Conservation (phyloP, 2,797 vertebrate genomes). For the Dryobates pubescens region DNA sequence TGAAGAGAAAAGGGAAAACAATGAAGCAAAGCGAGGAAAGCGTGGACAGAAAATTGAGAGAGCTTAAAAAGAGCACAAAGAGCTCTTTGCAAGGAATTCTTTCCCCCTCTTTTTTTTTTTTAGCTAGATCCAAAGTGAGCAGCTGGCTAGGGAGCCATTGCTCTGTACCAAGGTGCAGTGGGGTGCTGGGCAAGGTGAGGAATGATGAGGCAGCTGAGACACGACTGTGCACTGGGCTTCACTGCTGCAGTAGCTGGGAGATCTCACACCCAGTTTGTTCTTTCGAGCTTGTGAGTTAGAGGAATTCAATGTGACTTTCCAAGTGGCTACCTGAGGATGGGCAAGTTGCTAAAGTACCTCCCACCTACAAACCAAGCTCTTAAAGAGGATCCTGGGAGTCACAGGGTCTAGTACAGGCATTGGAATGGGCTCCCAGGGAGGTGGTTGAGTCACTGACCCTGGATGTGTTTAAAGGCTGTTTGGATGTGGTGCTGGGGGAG, state of each 20-base stretch:
- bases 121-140: not conserved
- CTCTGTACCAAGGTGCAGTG: not conserved
- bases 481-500: no score
- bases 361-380: not conserved
- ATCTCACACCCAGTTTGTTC: not conserved
- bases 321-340: not conserved
- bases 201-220: not conserved
- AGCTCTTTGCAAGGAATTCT: not conserved
- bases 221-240: not conserved
- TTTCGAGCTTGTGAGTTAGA: not conserved
- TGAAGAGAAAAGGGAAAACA: slow-evolving; percentile 24
- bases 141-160: not conserved
- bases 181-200: not conserved
- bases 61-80: not conserved
- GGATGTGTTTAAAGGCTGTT: no score
- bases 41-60: not conserved
- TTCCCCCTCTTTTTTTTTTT: not conserved
- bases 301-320: not conserved
- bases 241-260: not conserved
- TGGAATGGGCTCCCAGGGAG: no score
- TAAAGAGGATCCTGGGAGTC: not conserved
- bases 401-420: not conserved
- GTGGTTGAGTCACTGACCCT: no score
- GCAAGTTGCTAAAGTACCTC: not conserved
- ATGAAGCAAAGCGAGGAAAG: not conserved